Evolutionary conservation across 2,797 vertebrate genomes (phyloP).

Genomic region (Pseudopleuronectes americanus): DNA sequence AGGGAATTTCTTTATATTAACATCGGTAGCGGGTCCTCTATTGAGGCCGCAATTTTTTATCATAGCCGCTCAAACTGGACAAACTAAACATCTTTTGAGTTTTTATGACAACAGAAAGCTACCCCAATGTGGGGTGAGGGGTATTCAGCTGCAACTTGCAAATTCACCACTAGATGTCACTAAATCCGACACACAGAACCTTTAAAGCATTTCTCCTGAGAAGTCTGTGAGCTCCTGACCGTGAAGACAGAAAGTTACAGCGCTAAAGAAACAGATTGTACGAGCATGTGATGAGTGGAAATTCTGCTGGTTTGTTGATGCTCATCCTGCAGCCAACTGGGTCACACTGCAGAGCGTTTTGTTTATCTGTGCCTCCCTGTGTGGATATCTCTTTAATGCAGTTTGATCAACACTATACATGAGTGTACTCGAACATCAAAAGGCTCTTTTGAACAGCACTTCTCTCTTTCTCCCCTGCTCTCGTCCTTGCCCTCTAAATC

Average conservation of each 20-base stretch:
- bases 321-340: slow-evolving; percentile 20
- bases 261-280: slow-evolving; percentile 24
- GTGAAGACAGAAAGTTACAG: slow-evolving; percentile 3
- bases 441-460: not conserved
- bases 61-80: too few relatives aligned
- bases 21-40: too few relatives aligned
- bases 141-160: too few relatives aligned
- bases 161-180: too few relatives aligned
- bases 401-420: slow-evolving; percentile 8
- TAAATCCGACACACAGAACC: too few relatives aligned
- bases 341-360: slow-evolving; percentile 19
- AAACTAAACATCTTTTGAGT: too few relatives aligned
- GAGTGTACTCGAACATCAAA: slow-evolving; percentile 23
- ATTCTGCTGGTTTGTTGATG: not conserved
- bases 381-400: slow-evolving; percentile 21
- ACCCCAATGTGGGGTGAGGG: too few relatives aligned
- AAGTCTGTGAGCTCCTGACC: slow-evolving; percentile 9
- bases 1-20: too few relatives aligned
- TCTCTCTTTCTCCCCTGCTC: slow-evolving; percentile 14
- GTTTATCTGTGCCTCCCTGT: slow-evolving; percentile 4
- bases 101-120: too few relatives aligned
- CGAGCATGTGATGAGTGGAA: not conserved
- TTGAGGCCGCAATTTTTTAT: too few relatives aligned
- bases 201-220: too few relatives aligned
- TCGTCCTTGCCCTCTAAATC: slow-evolving; percentile 42